These are phyloP conservation scores for Eulacestoma nigropectus DNA, from an alignment of 2,113 vertebrate species.

Conservation along the genomic window DNA sequence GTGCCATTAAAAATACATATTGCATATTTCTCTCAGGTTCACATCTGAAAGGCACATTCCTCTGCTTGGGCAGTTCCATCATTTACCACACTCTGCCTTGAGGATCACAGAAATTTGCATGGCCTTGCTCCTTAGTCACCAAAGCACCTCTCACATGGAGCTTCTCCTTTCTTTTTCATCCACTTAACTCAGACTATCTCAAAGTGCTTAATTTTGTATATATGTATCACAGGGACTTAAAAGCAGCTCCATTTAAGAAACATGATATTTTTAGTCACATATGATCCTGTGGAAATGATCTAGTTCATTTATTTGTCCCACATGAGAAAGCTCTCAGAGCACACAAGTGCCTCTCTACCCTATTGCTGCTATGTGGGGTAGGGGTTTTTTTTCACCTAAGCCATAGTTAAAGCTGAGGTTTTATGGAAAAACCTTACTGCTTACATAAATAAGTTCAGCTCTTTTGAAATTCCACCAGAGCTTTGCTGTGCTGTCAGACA, in stretches of 20 bases:
- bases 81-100: neutral
- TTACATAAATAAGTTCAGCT: neutral
- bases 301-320: neutral
- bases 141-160: neutral
- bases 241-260: neutral
- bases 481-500: neutral
- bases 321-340: neutral
- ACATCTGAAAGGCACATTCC: neutral
- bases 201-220: neutral
- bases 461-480: neutral
- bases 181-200: neutral
- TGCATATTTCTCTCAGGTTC: neutral
- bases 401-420: neutral
- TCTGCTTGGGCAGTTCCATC: neutral
- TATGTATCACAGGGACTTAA: neutral
- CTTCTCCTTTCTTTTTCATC: neutral
- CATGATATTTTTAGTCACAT: neutral
- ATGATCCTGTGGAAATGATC: neutral
- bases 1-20: neutral
- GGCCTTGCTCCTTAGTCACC: neutral
- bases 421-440: neutral
- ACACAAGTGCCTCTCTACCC: neutral
- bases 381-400: neutral
- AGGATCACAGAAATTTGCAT: neutral
- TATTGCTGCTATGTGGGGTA: neutral